Conservation (phyloP, 2,888 invertebrate species). For the Leptinotarsa rubiginosa region DNA sequence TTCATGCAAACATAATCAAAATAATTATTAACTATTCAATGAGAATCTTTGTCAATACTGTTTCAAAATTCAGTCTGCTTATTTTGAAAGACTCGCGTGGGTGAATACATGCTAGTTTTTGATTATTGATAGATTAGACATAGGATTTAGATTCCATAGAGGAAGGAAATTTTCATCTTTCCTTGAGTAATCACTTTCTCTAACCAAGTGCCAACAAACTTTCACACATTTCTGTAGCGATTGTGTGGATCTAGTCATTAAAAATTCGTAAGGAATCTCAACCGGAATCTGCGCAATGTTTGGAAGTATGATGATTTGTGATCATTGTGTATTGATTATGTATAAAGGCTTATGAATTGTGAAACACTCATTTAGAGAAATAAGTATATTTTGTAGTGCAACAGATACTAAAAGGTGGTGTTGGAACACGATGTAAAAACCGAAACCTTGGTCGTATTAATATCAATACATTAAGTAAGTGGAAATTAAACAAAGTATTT, state of each 20-base stretch:
- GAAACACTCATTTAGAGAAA: no score
- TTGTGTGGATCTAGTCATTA: slow-evolving; percentile 26
- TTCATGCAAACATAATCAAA: no score
- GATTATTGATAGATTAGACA: slow-evolving; percentile 40
- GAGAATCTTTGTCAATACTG: not conserved
- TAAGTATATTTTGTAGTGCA: no score
- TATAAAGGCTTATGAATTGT: no score
- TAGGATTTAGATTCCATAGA: slow-evolving; percentile 27
- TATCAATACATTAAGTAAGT: no score
- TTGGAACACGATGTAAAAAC: no score
- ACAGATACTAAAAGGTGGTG: no score
- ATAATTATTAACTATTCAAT: not conserved
- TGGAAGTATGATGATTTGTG: not conserved
- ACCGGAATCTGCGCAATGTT: not conserved
- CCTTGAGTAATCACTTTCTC: slow-evolving; percentile 30
- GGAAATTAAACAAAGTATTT: no score
- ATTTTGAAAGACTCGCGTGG: slow-evolving; percentile 35
- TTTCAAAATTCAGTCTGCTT: slow-evolving; percentile 37
- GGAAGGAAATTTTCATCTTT: slow-evolving; percentile 22
- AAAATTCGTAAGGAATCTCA: not conserved
- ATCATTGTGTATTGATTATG: not conserved
- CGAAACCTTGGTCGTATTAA: no score
- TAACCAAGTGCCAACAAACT: slow-evolving; percentile 45
- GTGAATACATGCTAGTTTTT: slow-evolving; percentile 32
- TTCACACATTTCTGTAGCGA: slow-evolving; percentile 21